Conservation (phyloP, 2,113 vertebrate genomes). For the Coryphaenoides rupestris region DNA sequence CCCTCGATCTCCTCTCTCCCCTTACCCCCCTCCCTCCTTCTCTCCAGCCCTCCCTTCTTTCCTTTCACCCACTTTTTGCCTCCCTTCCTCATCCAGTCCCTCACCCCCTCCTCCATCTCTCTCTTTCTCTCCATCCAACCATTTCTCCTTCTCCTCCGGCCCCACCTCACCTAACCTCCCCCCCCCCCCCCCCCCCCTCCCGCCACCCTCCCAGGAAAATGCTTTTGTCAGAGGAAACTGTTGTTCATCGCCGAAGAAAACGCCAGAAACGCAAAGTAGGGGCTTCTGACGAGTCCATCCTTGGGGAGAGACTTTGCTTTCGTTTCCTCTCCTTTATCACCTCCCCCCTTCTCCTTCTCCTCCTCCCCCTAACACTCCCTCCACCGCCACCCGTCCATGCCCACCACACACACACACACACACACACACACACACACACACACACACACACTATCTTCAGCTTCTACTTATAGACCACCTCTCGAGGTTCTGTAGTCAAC, state of each 20-base stretch:
- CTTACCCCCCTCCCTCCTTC: no score
- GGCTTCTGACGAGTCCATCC: constrained; percentile 63
- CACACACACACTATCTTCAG: no score
- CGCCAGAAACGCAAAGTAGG: constrained; percentile 67
- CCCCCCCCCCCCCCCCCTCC: constrained; percentile 41
- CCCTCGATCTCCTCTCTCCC: not conserved
- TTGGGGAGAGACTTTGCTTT: constrained; percentile 36
- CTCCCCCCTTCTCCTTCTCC: constrained; percentile 28
- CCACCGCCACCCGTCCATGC: not conserved
- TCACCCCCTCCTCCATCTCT: not conserved
- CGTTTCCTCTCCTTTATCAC: not conserved
- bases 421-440: no score
- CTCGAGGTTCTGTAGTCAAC: no score
- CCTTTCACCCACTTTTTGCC: not conserved
- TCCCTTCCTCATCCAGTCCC: no score
- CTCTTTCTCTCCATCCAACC: no score
- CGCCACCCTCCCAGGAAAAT: constrained; percentile 61
- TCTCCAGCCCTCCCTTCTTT: no score
- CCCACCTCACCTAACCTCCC: no score
- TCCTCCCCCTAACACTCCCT: constrained; percentile 15
- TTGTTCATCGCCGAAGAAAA: constrained; percentile 50
- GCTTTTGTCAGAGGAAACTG: constrained; percentile 68
- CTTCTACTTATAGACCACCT: no score
- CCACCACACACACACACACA: not conserved
- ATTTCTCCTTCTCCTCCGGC: no score